Base-by-base conservation (phyloP, 2,797 vertebrate genomes). In the Philypnodon macrostomus region DNA sequence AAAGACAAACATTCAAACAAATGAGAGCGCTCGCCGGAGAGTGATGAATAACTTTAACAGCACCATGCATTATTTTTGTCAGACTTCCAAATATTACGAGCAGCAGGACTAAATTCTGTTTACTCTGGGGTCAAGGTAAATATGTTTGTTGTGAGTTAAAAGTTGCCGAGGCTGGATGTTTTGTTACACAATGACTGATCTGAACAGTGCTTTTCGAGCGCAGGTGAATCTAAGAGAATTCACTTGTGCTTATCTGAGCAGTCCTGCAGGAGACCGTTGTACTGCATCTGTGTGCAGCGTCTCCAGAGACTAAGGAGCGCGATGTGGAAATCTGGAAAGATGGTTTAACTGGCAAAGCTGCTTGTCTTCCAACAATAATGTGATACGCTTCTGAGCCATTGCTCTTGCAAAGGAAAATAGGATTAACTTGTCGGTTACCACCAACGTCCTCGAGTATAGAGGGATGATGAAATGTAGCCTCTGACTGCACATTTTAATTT, bases 21-120 rank as follows among this genome's bases (percentile, higher is more conserved):
- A 77, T 35, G 65, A 77, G 67, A 70, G 74, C 72, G 80, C 83
- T 66, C 72, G 47, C 12, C 81, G 54, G 75, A 85, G 85, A 86
- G 91, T 90, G 89, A 95, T 91, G 90, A 93, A 93, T 89, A 92
- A 88, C 87, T 86, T 81, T 45, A 72, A 87, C 83, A 83, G 81
- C 77, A 67, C 81, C 70, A 58, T 86, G 77, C 73, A 90, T 88
- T 89, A 91, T 87, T 85, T 83, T 69, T 90, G 89, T 88, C 85
- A 88, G 77, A 77, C 64, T 87, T 91, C 85, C 84, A 91, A 90
- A 93, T 88, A 90, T 79, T 87, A 84, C 66, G 78, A 70, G 80
- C 45, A 16, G 18, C 67, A 53, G 65, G 84, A 78, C 80, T 85
- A 82, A 84, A 88, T 87, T 87, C 63, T 85, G 84, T 89, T 87